These are phyloP conservation scores for Chesias legatella DNA, from an alignment of 2,888 invertebrate genomes.

Conservation along the genomic window DNA sequence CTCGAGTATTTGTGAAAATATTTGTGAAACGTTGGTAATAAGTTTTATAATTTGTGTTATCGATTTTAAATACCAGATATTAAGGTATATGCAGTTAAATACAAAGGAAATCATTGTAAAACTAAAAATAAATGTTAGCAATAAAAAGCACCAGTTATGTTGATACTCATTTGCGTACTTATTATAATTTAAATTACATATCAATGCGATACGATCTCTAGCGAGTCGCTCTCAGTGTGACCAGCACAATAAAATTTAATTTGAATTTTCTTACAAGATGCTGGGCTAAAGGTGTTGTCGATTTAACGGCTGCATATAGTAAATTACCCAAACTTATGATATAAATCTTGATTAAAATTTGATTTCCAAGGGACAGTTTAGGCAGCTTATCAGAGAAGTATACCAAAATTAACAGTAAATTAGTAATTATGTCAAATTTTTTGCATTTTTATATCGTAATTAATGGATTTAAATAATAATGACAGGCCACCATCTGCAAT, in stretches of 20 bases:
- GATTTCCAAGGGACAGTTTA: neutral
- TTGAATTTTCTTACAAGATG: neutral
- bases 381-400: constrained; percentile 8
- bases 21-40: too few relatives aligned
- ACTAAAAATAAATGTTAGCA: too few relatives aligned
- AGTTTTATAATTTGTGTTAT: too few relatives aligned
- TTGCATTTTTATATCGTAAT: constrained; percentile 19
- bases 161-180: neutral
- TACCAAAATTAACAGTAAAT: constrained; percentile 4
- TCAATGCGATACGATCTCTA: constrained; percentile 1
- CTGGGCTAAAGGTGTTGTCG: neutral
- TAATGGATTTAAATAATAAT: constrained; percentile 5
- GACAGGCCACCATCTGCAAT: constrained; percentile 16
- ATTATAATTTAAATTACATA: constrained; percentile 4
- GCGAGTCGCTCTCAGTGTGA: constrained; percentile 21
- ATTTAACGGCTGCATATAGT: neutral
- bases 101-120: too few relatives aligned
- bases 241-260: neutral
- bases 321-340: neutral
- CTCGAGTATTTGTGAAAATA: too few relatives aligned
- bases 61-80: too few relatives aligned
- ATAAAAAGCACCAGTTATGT: too few relatives aligned
- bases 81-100: too few relatives aligned
- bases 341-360: neutral
- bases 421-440: constrained; percentile 12